Percentiles rank a stretch among this genome's conserved stretches.
These are phyloP conservation scores for Stratiomys singularior DNA, from an alignment of 2,888 invertebrate genomes.

Conservation along the genomic window DNA sequence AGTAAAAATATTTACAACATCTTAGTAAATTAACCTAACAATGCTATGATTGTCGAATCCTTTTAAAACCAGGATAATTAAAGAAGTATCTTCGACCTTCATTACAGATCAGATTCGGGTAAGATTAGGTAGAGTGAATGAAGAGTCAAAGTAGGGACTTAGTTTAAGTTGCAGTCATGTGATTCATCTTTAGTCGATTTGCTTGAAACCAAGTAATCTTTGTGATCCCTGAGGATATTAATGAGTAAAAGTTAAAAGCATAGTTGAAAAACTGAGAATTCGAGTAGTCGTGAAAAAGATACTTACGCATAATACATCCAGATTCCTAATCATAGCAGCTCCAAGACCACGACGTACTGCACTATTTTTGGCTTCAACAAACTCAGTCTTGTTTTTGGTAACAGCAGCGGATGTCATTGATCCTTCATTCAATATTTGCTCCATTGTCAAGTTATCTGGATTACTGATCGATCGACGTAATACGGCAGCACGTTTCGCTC, in stretches of 20 bases:
- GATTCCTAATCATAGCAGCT: constrained; percentile 56
- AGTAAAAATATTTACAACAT: not conserved
- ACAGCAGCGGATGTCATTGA: constrained; percentile 41
- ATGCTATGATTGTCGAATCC: not conserved
- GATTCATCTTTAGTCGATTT: constrained; percentile 7
- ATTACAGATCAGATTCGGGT: constrained; percentile 6
- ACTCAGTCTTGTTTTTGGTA: constrained; percentile 39
- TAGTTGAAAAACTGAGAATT: not conserved
- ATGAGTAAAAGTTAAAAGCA: not conserved
- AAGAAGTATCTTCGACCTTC: constrained; percentile 1
- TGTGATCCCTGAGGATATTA: constrained; percentile 12
- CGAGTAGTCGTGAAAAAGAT: constrained; percentile 36
- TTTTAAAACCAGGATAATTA: constrained; percentile 12
- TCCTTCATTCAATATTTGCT: constrained; percentile 6
- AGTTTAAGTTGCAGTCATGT: not conserved
- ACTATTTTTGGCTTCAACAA: constrained; percentile 40
- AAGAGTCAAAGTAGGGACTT: too few species aligned
- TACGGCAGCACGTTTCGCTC: constrained; percentile 62
- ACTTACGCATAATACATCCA: constrained; percentile 62
- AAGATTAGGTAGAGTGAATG: not conserved
- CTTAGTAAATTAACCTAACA: not conserved
- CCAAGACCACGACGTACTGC: constrained; percentile 51
- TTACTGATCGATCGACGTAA: constrained; percentile 63
- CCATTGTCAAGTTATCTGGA: constrained; percentile 58
- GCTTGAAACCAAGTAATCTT: constrained; percentile 23